Evolutionary conservation across 1,140 invertebrate species (phyloP).

Genomic region (Pseudoatta argentina): DNA sequence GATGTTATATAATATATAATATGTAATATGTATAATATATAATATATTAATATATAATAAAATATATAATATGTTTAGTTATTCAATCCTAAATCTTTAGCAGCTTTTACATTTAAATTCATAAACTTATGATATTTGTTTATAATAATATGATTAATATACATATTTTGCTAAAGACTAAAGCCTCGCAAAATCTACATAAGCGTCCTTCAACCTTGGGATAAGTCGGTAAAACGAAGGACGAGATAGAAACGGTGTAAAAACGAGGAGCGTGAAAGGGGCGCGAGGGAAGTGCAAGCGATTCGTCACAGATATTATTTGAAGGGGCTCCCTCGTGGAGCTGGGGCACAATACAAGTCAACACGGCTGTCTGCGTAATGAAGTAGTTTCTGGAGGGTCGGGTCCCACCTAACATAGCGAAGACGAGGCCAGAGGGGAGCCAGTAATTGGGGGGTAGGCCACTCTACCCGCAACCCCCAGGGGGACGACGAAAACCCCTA

Average conservation of each 20-base stretch:
- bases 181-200: background rate
- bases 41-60: no score
- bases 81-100: background rate
- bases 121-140: background rate
- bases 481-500: constrained; percentile 79
- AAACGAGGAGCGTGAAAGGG: constrained; percentile 58
- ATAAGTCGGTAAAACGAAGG: constrained; percentile 28
- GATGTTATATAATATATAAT: no score
- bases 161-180: background rate
- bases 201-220: background rate
- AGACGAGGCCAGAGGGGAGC: constrained; percentile 78
- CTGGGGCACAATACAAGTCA: constrained; percentile 86
- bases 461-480: constrained; percentile 82
- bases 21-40: no score
- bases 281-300: constrained; percentile 78
- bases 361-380: constrained; percentile 87
- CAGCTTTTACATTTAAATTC: background rate
- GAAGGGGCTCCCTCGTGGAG: constrained; percentile 80
- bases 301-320: constrained; percentile 87
- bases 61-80: background rate
- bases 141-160: background rate
- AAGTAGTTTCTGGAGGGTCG: constrained; percentile 85
- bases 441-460: constrained; percentile 86
- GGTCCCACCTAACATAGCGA: constrained; percentile 71
- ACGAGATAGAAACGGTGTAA: constrained; percentile 58